Evolutionary conservation across 2,797 vertebrate genomes (phyloP), one percentile per base, ranked within the genome.

Genomic region (Remorina albescens): DNA sequence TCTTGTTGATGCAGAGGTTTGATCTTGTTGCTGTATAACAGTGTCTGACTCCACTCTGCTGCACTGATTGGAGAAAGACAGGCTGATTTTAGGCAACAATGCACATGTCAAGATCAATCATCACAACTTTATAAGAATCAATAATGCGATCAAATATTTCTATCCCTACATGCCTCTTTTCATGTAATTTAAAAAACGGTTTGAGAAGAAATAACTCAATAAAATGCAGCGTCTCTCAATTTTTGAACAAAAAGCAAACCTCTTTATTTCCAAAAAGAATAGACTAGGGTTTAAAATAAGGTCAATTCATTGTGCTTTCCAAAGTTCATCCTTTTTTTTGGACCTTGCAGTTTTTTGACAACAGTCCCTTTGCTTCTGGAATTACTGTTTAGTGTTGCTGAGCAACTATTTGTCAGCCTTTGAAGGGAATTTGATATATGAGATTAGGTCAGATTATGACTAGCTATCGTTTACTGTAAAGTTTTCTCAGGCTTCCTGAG

Each of bases 1-100:
- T 92, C 92, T 96, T 97, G 89, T 88, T 90, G 75, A 99, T 95
- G 84, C 96, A 98, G 44, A 99, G 95, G 83, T 99, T 93, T 82
- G 96, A 94, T 85, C 98, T 95, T 11, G 96, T 90, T 10, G 90
- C 93, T 0, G 92, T 90, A 78, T 99, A 99, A 82, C 96, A 97
- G 78, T 96, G 96, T 70, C 98, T 94, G 76, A 97, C 95, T 80
- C 96, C 96, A 91, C 92, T 95, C 89, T 96, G 96, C 84, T 97
- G 96, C 92, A 97, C 98, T 99, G 81, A 58, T 89, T 13, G 66
- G 70, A 41, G 47, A 70, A 86, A 83, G 15, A 84, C 0, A 53
- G 34, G 15, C 12, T 63, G 8, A 65, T 30, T 47, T 73, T 8
- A 32, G 25, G 19, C 19, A 28, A 72, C 32, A 64, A 56, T 25